Conservation (phyloP, 2,113 vertebrate species). For the Athene noctua region DNA sequence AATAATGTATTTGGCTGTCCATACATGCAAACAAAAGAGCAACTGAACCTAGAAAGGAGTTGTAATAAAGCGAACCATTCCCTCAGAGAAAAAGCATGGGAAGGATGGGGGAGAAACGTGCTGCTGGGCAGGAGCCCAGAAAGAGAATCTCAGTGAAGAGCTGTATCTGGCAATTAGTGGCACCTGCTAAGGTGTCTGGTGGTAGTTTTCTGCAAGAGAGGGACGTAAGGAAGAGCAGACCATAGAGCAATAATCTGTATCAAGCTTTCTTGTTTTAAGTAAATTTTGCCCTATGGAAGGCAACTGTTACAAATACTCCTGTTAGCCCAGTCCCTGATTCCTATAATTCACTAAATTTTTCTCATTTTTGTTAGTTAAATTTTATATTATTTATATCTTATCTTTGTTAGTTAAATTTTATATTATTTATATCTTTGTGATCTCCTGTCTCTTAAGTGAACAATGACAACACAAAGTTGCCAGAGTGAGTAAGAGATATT, state of each 20-base stretch:
- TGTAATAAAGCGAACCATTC: neutral
- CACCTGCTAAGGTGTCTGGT: neutral
- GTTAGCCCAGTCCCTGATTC: neutral
- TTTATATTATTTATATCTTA: neutral
- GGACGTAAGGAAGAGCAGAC: neutral
- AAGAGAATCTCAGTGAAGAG: neutral
- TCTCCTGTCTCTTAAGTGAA: neutral
- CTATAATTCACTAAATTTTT: neutral
- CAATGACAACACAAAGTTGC: neutral
- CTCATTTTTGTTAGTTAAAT: neutral
- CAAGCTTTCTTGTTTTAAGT: neutral
- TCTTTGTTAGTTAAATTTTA: neutral
- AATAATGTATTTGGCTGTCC: neutral
- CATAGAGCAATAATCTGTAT: neutral
- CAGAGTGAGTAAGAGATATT: neutral
- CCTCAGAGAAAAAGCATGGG: neutral
- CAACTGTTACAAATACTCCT: neutral
- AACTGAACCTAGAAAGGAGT: neutral
- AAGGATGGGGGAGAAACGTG: neutral
- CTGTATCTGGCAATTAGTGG: neutral
- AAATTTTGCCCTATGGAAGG: neutral
- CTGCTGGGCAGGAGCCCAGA: neutral
- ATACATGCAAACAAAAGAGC: neutral
- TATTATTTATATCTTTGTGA: neutral
- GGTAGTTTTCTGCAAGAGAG: neutral